Percentiles rank a stretch among this genome's conserved stretches.
These are phyloP conservation scores for Calephelis perditalis DNA, from an alignment of 2,888 invertebrate species.

Conservation along the genomic window DNA sequence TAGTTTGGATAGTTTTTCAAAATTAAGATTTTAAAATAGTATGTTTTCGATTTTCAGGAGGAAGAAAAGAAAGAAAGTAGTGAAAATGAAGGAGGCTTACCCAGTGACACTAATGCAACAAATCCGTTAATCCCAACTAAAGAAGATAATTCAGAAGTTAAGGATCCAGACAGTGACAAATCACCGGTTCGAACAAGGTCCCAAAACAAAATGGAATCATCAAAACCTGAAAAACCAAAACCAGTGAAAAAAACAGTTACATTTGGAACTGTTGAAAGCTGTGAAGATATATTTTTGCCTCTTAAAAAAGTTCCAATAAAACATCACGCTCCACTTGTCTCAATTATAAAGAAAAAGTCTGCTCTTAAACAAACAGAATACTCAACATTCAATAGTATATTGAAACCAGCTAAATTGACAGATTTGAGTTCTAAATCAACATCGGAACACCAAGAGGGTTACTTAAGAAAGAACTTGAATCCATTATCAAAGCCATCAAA, in stretches of 20 bases:
- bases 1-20: too few species aligned
- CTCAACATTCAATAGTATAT: slow-evolving; percentile 77
- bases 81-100: slow-evolving; percentile 51
- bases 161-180: slow-evolving; percentile 49
- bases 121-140: slow-evolving; percentile 30
- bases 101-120: slow-evolving; percentile 48
- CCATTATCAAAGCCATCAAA: slow-evolving; percentile 68
- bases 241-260: slow-evolving; percentile 81
- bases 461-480: slow-evolving; percentile 65
- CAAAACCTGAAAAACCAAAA: slow-evolving; percentile 63
- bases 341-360: slow-evolving; percentile 81
- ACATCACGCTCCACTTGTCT: slow-evolving; percentile 78
- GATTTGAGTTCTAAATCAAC: slow-evolving; percentile 79
- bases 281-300: slow-evolving; percentile 78
- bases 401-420: slow-evolving; percentile 80
- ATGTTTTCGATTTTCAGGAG: slow-evolving; percentile 50
- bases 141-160: slow-evolving; percentile 39
- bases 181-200: slow-evolving; percentile 69
- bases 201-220: slow-evolving; percentile 72
- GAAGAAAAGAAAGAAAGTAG: slow-evolving; percentile 75
- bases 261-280: slow-evolving; percentile 81
- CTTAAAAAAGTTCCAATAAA: slow-evolving; percentile 77
- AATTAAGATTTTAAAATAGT: neutral
- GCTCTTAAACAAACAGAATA: slow-evolving; percentile 75
- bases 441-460: slow-evolving; percentile 69